Evolutionary conservation across 2,888 invertebrate species (phyloP).

Genomic region (Drosophila pseudotakahashii): DNA sequence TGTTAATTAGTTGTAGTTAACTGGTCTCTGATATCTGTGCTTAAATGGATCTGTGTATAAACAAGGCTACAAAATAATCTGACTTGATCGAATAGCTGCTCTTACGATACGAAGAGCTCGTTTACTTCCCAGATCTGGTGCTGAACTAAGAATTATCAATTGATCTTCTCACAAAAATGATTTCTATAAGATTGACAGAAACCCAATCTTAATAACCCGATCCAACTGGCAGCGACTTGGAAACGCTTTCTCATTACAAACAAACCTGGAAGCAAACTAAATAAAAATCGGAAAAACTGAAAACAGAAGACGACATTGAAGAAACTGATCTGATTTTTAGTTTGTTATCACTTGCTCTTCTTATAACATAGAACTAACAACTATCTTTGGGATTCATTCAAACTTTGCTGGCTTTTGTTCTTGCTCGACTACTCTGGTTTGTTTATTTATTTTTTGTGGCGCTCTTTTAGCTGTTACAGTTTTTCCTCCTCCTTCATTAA

Average conservation of each 20-base stretch:
- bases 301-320: constrained; percentile 53
- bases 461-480: constrained; percentile 13
- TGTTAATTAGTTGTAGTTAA: constrained; percentile 45
- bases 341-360: constrained; percentile 76
- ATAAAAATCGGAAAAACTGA: constrained; percentile 12
- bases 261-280: constrained; percentile 37
- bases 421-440: constrained; percentile 38
- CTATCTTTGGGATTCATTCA: constrained; percentile 77
- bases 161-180: constrained; percentile 31
- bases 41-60: not conserved
- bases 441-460: constrained; percentile 19
- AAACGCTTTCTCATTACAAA: constrained; percentile 17
- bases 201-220: constrained; percentile 14
- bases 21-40: constrained; percentile 22
- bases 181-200: constrained; percentile 9
- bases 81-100: constrained; percentile 11
- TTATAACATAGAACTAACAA: constrained; percentile 71
- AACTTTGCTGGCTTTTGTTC: constrained; percentile 53
- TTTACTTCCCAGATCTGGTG: constrained; percentile 8
- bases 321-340: constrained; percentile 46
- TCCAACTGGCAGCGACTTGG: constrained; percentile 1
- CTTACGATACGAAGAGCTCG: too few species aligned
- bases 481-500: constrained; percentile 14
- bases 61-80: constrained; percentile 1
- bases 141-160: constrained; percentile 27